Percentiles rank a stretch among this genome's conserved stretches.
These are phyloP conservation scores for Watsonalla cultraria DNA, from an alignment of 2,888 invertebrate species.

Conservation along the genomic window DNA sequence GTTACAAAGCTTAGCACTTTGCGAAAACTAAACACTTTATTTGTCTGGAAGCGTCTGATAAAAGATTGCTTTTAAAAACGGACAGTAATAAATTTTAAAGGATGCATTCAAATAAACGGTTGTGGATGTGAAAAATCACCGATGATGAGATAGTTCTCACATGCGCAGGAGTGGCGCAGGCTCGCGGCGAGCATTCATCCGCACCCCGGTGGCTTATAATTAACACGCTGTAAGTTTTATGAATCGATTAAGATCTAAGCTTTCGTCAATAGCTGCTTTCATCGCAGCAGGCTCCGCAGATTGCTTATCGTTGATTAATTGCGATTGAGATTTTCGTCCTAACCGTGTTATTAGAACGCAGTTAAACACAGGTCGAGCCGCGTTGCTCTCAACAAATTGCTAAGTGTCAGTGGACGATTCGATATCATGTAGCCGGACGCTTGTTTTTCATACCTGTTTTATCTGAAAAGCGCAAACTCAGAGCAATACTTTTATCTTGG, in stretches of 20 bases:
- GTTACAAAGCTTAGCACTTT: no score
- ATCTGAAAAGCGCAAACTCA: no score
- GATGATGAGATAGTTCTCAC: constrained; percentile 64
- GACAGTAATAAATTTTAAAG: constrained; percentile 54
- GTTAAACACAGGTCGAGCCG: constrained; percentile 51
- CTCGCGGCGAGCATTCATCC: constrained; percentile 53
- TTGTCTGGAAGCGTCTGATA: constrained; percentile 22
- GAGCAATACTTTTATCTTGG: no score
- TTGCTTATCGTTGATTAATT: constrained; percentile 74
- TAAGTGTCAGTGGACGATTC: constrained; percentile 54
- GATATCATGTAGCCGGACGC: constrained; percentile 7
- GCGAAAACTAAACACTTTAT: constrained; percentile 7
- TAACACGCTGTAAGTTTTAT: constrained; percentile 77
- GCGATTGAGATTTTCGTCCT: constrained; percentile 72
- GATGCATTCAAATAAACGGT: constrained; percentile 58
- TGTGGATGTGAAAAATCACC: constrained; percentile 57
- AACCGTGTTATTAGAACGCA: constrained; percentile 65
- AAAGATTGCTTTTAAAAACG: constrained; percentile 33
- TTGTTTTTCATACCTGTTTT: constrained; percentile 7
- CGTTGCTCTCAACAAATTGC: constrained; percentile 64
- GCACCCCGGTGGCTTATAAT: constrained; percentile 76
- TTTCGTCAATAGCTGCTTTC: constrained; percentile 77
- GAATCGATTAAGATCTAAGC: constrained; percentile 78
- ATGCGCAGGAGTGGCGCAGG: constrained; percentile 43
- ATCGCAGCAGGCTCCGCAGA: constrained; percentile 57